Evolutionary conservation across 2,113 vertebrate species (phyloP).

Genomic region (Lophotis ruficrista): DNA sequence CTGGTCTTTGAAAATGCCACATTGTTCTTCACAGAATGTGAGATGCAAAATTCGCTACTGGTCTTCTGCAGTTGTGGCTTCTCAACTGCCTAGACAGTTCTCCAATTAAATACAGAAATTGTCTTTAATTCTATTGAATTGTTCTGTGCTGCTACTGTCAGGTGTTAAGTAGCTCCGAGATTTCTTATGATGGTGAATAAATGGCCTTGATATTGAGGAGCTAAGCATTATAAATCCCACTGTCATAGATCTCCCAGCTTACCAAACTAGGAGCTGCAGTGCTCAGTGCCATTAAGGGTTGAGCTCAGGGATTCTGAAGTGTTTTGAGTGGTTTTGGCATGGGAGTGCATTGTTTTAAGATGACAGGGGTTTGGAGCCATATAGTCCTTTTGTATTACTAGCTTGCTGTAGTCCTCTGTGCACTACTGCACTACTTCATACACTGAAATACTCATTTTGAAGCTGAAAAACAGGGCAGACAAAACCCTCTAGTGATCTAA

Average conservation of each 20-base stretch:
- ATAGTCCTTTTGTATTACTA: not conserved
- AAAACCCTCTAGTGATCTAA: not conserved
- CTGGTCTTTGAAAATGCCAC: not conserved
- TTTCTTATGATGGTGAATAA: slow-evolving; percentile 4
- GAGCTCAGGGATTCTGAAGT: not conserved
- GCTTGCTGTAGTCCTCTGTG: not conserved
- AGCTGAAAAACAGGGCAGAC: not conserved
- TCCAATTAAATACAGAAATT: not conserved
- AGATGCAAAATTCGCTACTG: not conserved
- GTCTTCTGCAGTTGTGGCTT: not conserved
- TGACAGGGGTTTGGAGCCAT: not conserved
- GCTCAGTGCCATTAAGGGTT: accelerated
- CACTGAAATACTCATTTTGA: not conserved
- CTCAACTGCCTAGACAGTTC: not conserved
- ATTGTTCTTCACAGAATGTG: not conserved
- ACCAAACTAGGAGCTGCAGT: not conserved
- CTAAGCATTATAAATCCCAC: not conserved
- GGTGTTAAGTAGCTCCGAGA: not conserved
- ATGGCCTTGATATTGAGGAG: not conserved
- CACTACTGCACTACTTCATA: not conserved
- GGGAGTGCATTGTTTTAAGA: not conserved
- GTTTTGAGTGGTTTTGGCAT: not conserved
- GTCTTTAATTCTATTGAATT: slow-evolving; percentile 6
- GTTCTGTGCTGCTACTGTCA: not conserved
- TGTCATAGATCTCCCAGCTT: not conserved